Conservation (phyloP, 2,113 vertebrate genomes). For the Trochalopteron elliotii region DNA sequence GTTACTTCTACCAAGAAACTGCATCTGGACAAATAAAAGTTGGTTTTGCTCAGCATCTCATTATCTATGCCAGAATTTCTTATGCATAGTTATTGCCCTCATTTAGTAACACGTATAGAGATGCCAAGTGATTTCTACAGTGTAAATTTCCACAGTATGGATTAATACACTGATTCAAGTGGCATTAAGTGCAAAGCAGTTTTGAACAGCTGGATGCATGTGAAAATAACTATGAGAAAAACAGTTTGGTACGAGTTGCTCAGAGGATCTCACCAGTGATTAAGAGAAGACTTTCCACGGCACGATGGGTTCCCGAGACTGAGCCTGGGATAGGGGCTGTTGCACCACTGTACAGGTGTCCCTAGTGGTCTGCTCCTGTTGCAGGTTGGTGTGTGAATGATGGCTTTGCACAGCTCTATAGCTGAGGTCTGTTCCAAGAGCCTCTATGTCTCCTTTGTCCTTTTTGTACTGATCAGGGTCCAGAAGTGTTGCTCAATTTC, state of each 20-base stretch:
- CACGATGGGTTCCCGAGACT: not conserved
- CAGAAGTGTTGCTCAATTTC: not conserved
- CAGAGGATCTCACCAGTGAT: not conserved
- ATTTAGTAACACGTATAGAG: not conserved
- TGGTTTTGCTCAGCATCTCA: not conserved
- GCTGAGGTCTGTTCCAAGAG: not conserved
- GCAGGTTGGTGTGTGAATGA: not conserved
- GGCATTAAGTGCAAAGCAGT: not conserved
- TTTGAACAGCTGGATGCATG: not conserved
- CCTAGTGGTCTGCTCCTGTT: not conserved
- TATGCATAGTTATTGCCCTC: not conserved
- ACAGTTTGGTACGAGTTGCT: not conserved
- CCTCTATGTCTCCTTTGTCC: not conserved
- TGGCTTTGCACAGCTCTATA: not conserved
- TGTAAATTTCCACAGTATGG: not conserved
- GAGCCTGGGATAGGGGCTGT: not conserved
- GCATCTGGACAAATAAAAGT: not conserved
- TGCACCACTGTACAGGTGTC: fast-evolving
- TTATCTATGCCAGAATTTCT: not conserved
- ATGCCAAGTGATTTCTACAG: not conserved
- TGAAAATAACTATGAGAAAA: not conserved
- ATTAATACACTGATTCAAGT: not conserved
- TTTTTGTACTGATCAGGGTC: not conserved
- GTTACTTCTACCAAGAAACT: not conserved
- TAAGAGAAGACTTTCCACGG: not conserved